A percentile compares a stretch with the other conserved stretches of the same genome.
phyloP scores from a whole-genome alignment of 2,113 vertebrate genomes.

The Oncorhynchus tshawytscha region DNA sequence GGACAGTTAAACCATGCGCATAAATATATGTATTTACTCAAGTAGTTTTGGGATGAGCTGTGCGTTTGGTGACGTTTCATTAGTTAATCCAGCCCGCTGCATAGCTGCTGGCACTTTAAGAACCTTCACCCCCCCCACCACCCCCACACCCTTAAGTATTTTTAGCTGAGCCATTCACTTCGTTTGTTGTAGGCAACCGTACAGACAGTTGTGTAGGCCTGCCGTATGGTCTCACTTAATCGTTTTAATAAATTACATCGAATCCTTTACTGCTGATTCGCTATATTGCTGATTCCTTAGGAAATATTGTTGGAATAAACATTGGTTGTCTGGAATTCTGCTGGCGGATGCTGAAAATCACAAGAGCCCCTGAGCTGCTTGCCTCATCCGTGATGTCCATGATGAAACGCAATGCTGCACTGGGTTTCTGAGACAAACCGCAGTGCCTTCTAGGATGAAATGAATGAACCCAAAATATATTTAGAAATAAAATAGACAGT shows the following conservation, averaged over 20 bases:
- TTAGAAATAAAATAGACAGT: constrained; percentile 37
- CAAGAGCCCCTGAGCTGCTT: constrained; percentile 43
- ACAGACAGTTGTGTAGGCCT: constrained; percentile 59
- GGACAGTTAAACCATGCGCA: no score
- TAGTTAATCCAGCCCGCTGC: no score
- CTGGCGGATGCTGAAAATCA: constrained; percentile 60
- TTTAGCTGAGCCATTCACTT: constrained; percentile 78
- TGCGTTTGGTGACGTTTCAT: no score
- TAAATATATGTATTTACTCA: no score
- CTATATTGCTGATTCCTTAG: constrained; percentile 29
- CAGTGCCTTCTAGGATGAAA: constrained; percentile 43
- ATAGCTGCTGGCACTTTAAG: constrained; percentile 78
- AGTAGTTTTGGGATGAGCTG: no score
- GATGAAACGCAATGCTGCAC: constrained; percentile 61
- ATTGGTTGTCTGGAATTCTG: constrained; percentile 1
- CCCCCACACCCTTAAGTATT: constrained; percentile 70
- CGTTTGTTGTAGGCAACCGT: constrained; percentile 68
- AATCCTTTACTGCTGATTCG: constrained; percentile 51
- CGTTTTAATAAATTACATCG: constrained; percentile 59
- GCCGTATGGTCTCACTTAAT: constrained; percentile 62
- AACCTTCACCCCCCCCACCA: constrained; percentile 66
- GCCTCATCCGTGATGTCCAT: constrained; percentile 42
- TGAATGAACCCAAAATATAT: constrained; percentile 47
- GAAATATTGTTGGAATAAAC: constrained; percentile 28
- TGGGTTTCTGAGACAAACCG: constrained; percentile 44